These are phyloP conservation scores for Steinernema carpocapsae DNA, from an alignment of 2,888 invertebrate genomes.

Conservation along the genomic window DNA sequence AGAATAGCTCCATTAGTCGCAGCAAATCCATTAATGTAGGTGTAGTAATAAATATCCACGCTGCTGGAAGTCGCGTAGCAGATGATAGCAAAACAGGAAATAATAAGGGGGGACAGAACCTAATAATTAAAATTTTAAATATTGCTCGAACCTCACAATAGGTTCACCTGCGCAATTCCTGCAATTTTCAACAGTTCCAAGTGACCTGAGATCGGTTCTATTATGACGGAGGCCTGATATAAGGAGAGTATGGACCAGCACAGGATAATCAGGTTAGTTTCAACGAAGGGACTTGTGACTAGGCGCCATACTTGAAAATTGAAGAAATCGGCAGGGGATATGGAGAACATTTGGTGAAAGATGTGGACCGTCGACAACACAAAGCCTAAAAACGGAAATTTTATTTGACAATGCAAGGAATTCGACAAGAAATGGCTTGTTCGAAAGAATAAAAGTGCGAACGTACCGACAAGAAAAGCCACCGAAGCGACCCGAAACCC, in stretches of 20 bases:
- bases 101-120: slow-evolving; percentile 40
- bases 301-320: slow-evolving; percentile 59
- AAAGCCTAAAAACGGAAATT: slow-evolving; percentile 40
- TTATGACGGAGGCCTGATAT: slow-evolving; percentile 48
- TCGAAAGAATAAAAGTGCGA: too few species aligned
- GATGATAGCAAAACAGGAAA: slow-evolving; percentile 40
- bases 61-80: slow-evolving; percentile 41
- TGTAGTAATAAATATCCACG: slow-evolving; percentile 46
- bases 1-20: slow-evolving; percentile 52
- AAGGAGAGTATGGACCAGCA: slow-evolving; percentile 50
- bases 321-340: slow-evolving; percentile 47
- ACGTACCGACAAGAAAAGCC: slow-evolving; percentile 1
- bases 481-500: slow-evolving; percentile 15
- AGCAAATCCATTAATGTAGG: slow-evolving; percentile 43
- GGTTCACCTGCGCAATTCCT: slow-evolving; percentile 47
- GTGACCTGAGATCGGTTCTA: slow-evolving; percentile 52
- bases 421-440: too few species aligned
- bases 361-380: slow-evolving; percentile 41
- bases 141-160: neutral
- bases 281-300: slow-evolving; percentile 57
- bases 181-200: slow-evolving; percentile 48
- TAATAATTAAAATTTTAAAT: slow-evolving; percentile 29
- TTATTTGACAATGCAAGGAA: too few species aligned
- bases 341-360: slow-evolving; percentile 42
- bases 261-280: slow-evolving; percentile 59